Base-by-base conservation (phyloP, 2,797 vertebrate species). In the Alauda arvensis region DNA sequence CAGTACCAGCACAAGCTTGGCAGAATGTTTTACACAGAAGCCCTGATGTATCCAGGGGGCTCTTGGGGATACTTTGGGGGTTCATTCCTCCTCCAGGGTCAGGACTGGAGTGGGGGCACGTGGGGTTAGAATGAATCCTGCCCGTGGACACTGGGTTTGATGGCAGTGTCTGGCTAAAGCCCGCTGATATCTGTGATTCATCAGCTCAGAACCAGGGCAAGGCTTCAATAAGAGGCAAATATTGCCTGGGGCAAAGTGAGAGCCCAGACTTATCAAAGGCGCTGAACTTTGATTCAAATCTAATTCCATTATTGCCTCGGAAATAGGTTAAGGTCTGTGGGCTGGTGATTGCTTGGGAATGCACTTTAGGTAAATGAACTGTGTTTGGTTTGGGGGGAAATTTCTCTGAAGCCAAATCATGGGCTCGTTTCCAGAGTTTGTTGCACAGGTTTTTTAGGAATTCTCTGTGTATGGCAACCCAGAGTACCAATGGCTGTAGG, bases 281-380 rank as follows among this genome's bases (percentile, higher is more conserved):
- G 25, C 96, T 96, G 97, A 97, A 97, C 97, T 97, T 97, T 96
- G 96, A 96, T 97, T 95, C 96, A 97, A 97, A 98, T 97, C 96
- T 97, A 97, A 98, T 98, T 98, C 98, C 97, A 98, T 98, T 98
- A 98, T 97, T 97, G 97, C 96, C 97, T 97, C 96, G 95, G 97
- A 97, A 98, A 98, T 97, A 97, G 97, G 97, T 97, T 66, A 87
- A 96, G 95, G 96, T 89, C 79, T 89, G 78, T 65, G 31, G 92
- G 94, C 89, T 60, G 75, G 33, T 60, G 94, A 88, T 93, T 96
- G 66, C 33, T 11, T 61, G 94, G 94, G 91, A 96, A 92, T 49
- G 86, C 48, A 80, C n/a, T 60, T 69, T n/a, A 93, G 96, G 97
- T 96, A 95, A 95, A 94, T 80, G 95, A 96, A 94, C 85, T 68